Evolutionary conservation across 2,113 vertebrate species (phyloP), one percentile per base, ranked within the genome.

Genomic region (Osmerus eperlanus): DNA sequence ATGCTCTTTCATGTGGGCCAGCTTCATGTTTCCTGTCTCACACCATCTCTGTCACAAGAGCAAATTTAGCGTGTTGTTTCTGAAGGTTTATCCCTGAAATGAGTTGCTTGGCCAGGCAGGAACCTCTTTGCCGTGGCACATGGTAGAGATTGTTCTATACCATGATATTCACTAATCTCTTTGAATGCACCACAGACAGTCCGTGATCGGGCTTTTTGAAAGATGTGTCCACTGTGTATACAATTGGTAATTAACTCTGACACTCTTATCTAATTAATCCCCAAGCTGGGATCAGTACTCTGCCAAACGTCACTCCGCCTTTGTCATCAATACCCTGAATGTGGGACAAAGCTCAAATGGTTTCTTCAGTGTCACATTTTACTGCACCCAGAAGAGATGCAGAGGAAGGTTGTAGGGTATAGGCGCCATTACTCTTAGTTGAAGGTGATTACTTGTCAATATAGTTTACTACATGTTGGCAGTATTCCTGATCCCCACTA

Each of bases 181-280:
- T 18, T 7, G 3, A 25, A 18, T 13, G 16, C 25, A n/a, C 18
- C 25, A 5, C 15, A 15, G 65, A 72, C 65, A 71, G 75, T 72
- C 74, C 72, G 67, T 71, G 76, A 74, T 80, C 81, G 74, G 72
- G 69, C 73, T 75, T 84, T 83, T 78, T 71, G 74, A 74, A 68
- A 75, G 76, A 81, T 84, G 74, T 74, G 79, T 81, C 81, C 81
- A 74, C 78, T 76, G 81, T 78, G 86, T 88, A 82, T 77, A 82
- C 69, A 84, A 70, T 81, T 78, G 66, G 85, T 89, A 87, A 89
- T 90, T 88, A 90, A 89, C 80, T 87, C 72, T 60, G 79, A 79
- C 63, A 71, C 77, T 88, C 81, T 75, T 28, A 65, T 86, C 76
- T 85, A 89, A 90, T 90, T 88, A 89, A 89, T 87, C 81, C 85